Conservation (phyloP, 2,113 vertebrate species). For the Daubentonia madagascariensis region DNA sequence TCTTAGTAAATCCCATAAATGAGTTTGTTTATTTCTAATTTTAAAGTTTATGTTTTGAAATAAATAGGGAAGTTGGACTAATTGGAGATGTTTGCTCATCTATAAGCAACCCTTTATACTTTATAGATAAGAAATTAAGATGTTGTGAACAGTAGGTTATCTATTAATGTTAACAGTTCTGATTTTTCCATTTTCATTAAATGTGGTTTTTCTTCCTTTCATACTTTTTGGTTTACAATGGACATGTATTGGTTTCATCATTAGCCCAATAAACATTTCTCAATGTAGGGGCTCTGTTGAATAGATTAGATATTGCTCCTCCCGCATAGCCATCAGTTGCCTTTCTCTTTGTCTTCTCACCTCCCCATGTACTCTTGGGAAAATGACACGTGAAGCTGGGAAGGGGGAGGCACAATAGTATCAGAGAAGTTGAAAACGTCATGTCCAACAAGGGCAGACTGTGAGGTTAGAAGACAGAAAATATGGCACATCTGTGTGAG, state of each 20-base stretch:
- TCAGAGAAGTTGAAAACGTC: neutral
- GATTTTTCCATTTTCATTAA: neutral
- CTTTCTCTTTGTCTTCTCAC: neutral
- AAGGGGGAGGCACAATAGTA: neutral
- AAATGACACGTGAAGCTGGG: neutral
- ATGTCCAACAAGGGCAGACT: neutral
- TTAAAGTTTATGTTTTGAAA: constrained; percentile 7
- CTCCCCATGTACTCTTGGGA: neutral
- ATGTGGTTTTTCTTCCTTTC: neutral
- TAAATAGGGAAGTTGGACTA: neutral
- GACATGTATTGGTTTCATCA: neutral
- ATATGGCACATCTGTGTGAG: too few relatives aligned
- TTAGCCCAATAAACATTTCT: neutral
- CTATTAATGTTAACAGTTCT: neutral
- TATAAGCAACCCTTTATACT: neutral
- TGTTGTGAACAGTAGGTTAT: neutral
- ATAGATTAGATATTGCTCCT: neutral
- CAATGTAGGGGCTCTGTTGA: neutral
- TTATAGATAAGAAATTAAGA: neutral
- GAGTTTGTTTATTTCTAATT: neutral
- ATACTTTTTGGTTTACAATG: neutral
- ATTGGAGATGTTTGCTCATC: neutral
- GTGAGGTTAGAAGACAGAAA: neutral
- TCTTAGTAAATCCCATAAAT: neutral
- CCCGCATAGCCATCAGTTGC: neutral